Base-by-base conservation (phyloP, 2,797 vertebrate species). In the Mareca penelope region DNA sequence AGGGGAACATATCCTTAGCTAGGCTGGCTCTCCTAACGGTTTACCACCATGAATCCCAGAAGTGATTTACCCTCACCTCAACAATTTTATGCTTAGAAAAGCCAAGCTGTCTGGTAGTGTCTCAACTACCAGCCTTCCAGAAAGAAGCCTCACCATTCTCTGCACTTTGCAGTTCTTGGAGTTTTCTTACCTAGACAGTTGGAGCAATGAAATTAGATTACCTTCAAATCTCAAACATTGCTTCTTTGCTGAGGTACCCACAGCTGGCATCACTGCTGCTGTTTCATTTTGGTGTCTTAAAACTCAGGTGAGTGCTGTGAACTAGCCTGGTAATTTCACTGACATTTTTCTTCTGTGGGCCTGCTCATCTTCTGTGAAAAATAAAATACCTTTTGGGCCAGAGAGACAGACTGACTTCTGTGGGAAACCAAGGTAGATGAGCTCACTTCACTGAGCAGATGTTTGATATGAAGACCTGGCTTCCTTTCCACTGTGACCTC, bases 181-280 rank as follows among this genome's bases (percentile, higher is more conserved):
- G 76, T 77, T 70, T 48, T 12, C 10, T 85, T 76, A 73, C 29
- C 56, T 57, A 13, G 1, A 2, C 24, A 33, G 26, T 24, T 70
- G 21, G 14, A 31, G 42, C 35, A 15, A 24, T 21, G 35, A 4
- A 67, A 13, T 60, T 67, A 53, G 10, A 42, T 33, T 3, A 2
- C 22, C 8, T 44, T 35, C 8, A 24, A 10, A 2, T 31, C n/a
- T 67, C 72, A 12, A 39, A 19, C 3, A 2, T 14, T 76, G 26
- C 8, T 50, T 9, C 29, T 28, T 48, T 67, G 7, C 59, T 60
- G 0, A 0, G 17, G 26, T 39, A 42, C 29, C 39, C 4, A 1
- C 1, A 17, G 12, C 15, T 12, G 70, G 31, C 19, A 35, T 16
- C 33, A 5, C 19, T 64, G 28, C 29, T 0, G 0, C 11, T 7